Evolutionary conservation across 2,113 vertebrate species (phyloP).

Genomic region (Psephotus haematonotus): DNA sequence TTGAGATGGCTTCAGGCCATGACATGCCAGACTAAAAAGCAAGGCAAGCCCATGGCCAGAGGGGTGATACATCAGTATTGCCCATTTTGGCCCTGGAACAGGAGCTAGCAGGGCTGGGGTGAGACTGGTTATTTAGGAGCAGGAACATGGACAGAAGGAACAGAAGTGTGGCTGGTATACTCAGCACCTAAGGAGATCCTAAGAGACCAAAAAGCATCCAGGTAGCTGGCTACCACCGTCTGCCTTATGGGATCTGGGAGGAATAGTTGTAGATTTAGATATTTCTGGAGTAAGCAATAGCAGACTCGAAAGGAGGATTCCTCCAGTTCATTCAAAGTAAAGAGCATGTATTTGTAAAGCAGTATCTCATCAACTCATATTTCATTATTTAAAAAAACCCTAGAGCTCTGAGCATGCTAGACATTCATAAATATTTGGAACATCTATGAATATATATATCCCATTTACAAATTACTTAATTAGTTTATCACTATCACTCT

Average conservation of each 20-base stretch:
- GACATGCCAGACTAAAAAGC: neutral
- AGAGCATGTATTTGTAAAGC: neutral
- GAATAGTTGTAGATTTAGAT: neutral
- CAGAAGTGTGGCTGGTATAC: neutral
- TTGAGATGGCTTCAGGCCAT: neutral
- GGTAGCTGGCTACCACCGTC: neutral
- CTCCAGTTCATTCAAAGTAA: neutral
- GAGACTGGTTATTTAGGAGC: neutral
- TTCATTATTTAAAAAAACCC: neutral
- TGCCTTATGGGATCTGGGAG: neutral
- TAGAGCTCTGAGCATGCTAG: neutral
- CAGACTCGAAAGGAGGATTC: constrained; percentile 19
- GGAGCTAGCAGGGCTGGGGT: neutral
- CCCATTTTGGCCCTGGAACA: neutral
- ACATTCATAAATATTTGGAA: neutral
- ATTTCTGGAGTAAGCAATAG: constrained; percentile 7
- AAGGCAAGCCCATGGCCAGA: neutral
- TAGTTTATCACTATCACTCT: neutral
- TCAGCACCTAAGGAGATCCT: neutral
- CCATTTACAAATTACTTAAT: neutral
- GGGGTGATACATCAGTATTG: neutral
- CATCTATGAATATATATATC: neutral
- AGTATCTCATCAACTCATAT: neutral
- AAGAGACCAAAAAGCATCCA: neutral
- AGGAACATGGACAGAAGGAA: neutral